phyloP scores from a whole-genome alignment of 2,113 vertebrate species.

The Coturnix japonica region DNA sequence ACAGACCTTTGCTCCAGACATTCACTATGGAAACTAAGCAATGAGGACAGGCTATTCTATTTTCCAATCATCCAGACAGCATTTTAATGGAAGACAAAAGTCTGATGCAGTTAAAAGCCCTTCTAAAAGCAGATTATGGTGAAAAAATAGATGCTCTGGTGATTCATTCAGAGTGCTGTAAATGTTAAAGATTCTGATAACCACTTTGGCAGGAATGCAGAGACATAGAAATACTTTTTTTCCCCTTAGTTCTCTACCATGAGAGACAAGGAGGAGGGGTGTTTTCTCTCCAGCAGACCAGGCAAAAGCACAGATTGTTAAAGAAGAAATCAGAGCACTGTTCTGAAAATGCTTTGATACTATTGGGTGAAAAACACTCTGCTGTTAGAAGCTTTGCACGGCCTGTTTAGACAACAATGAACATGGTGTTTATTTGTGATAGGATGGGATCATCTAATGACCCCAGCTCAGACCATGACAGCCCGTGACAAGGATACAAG shows the following conservation, averaged over 20 bases:
- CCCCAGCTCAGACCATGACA: background rate
- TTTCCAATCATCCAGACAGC: slow-evolving; percentile 53
- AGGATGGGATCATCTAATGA: background rate
- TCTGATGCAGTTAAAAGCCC: slow-evolving; percentile 44
- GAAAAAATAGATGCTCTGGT: slow-evolving; percentile 46
- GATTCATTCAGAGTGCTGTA: slow-evolving; percentile 55
- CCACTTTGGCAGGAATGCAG: slow-evolving; percentile 29
- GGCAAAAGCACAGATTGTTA: background rate
- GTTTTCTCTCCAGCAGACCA: background rate
- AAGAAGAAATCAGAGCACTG: background rate
- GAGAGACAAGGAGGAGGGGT: background rate
- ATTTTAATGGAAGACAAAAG: slow-evolving; percentile 51
- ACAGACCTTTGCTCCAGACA: slow-evolving; percentile 70
- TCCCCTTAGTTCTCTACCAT: background rate
- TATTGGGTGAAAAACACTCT: background rate
- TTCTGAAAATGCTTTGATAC: background rate
- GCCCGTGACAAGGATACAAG: background rate
- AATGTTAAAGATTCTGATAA: slow-evolving; percentile 52
- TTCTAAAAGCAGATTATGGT: slow-evolving; percentile 63
- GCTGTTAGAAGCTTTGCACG: background rate
- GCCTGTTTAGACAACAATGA: slow-evolving; percentile 1
- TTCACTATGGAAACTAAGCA: slow-evolving; percentile 66
- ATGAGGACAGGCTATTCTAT: slow-evolving; percentile 37
- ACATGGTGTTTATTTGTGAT: background rate
- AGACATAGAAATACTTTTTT: background rate